Evolutionary conservation across 2,113 vertebrate genomes (phyloP).

Genomic region (Scolopax mira): DNA sequence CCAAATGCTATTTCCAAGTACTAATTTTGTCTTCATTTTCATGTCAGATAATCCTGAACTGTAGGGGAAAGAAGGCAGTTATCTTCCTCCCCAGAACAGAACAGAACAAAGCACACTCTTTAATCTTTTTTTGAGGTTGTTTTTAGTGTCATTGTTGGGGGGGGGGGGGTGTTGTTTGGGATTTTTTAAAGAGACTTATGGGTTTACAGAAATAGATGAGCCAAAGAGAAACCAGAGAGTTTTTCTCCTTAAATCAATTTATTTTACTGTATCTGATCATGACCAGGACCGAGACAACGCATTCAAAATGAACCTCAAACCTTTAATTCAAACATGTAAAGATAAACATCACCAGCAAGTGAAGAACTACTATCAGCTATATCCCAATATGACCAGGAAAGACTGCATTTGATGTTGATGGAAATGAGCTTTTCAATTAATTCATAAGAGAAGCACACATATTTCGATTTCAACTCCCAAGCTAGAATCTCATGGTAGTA

Average conservation of each 20-base stretch:
- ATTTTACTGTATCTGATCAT: neutral
- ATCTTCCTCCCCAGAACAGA: neutral
- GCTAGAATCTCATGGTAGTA: neutral
- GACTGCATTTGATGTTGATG: conserved; percentile 4
- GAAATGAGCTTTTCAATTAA: neutral
- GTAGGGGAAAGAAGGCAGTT: neutral
- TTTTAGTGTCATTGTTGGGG: neutral
- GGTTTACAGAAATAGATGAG: neutral
- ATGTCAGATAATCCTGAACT: neutral
- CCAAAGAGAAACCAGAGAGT: neutral
- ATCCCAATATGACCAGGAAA: neutral
- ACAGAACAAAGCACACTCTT: neutral
- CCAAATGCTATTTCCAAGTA: neutral
- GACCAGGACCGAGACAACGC: neutral
- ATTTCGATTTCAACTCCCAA: neutral
- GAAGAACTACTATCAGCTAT: neutral
- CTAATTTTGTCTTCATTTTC: neutral
- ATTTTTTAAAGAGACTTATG: neutral
- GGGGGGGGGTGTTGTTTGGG: too few species aligned
- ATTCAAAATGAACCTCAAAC: neutral
- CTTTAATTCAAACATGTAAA: neutral
- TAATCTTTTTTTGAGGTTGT: neutral
- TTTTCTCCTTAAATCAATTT: neutral
- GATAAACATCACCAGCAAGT: neutral
- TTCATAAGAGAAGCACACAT: neutral